Base-by-base conservation (phyloP, 2,888 invertebrate genomes). In the Sinohyriopsis cumingii region DNA sequence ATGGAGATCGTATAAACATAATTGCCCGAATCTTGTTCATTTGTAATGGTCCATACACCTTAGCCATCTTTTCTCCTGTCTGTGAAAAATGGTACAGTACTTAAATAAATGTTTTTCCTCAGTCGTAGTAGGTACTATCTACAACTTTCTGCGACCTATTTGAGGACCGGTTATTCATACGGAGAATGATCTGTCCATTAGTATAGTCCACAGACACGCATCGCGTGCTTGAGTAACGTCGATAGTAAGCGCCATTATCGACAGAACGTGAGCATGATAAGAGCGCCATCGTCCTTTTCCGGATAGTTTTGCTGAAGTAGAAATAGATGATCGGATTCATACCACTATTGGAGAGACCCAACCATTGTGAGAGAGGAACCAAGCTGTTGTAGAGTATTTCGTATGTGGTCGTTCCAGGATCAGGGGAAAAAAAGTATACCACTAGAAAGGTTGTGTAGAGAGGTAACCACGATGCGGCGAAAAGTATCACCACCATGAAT, bases 261-360 rank as follows among this genome's bases (percentile, higher is more conserved):
- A 63, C 55, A 24, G 65, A 53, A 18, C 59, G 68, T 18, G 75
- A 63, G 56, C 84, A 84, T 33, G 74, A 69, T 12, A 78, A 56
- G 69, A 84, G 73, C 4, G 77, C 72, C n/a, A 78, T 76, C 89
- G 97, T 97, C 12, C 97, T 96, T 73, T 94, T 93, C 2, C 97
- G 92, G 89, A 95, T 98, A 89, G 97, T 97, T 89, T 96, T 95
- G 91, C 97, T 97, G 91, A 97, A 96, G 91, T 96, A 96, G 3
- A 96, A 96, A 90, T 97, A 97, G 69, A 98, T 92, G 74, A 98
- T 94, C 0, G 97, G 97, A 90, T 98, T 98, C 85, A 97, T 96
- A 92, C 97, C 97, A 28, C 96, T 96, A 90, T 98, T 98, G 25
- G 96, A 95, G 0, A 96, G 94, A 7, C 97, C 97, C 62, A 98